Base-by-base conservation (phyloP, 2,888 invertebrate species). In the Drosophila pegasa region DNA sequence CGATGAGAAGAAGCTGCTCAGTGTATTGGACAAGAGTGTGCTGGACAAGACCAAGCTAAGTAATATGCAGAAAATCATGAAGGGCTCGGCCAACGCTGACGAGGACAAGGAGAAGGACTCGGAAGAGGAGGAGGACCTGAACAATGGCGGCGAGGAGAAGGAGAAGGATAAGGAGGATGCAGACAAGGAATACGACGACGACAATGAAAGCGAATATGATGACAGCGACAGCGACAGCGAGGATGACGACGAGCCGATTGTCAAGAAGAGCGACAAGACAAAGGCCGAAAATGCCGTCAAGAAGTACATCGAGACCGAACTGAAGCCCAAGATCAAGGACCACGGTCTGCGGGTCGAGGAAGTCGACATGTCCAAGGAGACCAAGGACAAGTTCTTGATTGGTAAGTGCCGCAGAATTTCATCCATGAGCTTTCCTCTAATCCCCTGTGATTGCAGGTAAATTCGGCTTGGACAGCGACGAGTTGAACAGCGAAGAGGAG, bases 91-190 rank as follows among this genome's bases (percentile, higher is more conserved):
- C 12, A 73, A 58, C 18, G 65, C 66, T 51, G 75, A 81, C 3
- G 63, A 66, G 1, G 55, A 58, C 7, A 74, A 72, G 27, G 63
- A 69, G 4, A 75, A 79, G 27, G 67, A 71, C 10, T 57, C 73
- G 2, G 75, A 71, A 2, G 90, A 91, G 50, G 86, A 89, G 63
- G 86, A 89, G 60, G 86, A 90, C 52, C 43, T 82, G 12, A 89
- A 90, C 48, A 81, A 82, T 40, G 66, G 91, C 2, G 89, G 88
- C 7, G 90, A 89, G 65, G 88, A 90, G 18, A 90, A 92, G 20
- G 90, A 92, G 2, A 90, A 89, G 65, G 88, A 90, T 18, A 90
- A 92, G 20, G 90, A 92, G 2, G 92, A 60, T 22, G 65, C 78
- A 16, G 78, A 81, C 12, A 66, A 54, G 8, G 72, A 73, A 12